Percentiles rank a stretch among this genome's conserved stretches.
These are phyloP conservation scores for Galeopterus variegatus DNA, from an alignment of 2,113 vertebrate species.

Conservation along the genomic window DNA sequence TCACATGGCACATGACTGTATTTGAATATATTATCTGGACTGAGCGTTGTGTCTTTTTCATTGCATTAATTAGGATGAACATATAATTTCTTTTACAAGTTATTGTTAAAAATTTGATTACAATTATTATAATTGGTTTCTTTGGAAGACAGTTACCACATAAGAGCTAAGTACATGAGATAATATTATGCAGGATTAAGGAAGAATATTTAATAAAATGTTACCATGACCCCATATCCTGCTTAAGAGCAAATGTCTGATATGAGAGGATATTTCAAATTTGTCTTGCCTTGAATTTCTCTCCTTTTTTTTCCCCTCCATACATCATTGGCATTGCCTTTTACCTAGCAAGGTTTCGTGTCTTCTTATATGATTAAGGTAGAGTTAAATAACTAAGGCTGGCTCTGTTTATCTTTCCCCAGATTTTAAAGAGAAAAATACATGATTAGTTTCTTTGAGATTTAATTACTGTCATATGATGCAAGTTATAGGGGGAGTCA, in stretches of 20 bases:
- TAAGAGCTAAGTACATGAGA: not conserved
- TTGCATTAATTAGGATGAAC: not conserved
- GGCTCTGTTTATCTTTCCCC: not conserved
- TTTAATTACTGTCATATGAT: not conserved
- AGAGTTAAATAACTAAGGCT: not conserved
- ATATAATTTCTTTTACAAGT: not conserved
- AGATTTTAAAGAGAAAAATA: not conserved
- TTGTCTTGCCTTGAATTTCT: not conserved
- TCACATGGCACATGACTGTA: not conserved
- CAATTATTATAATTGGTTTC: not conserved
- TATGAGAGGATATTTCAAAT: not conserved
- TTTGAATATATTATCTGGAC: not conserved
- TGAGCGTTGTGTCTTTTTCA: not conserved
- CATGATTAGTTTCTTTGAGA: not conserved
- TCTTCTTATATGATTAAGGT: not conserved
- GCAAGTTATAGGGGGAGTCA: not conserved
- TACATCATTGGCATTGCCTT: not conserved
- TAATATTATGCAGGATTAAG: not conserved
- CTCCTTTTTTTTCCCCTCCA: not conserved
- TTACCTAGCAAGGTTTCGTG: not conserved
- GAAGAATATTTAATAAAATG: not conserved
- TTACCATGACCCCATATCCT: not conserved
- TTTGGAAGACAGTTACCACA: not conserved
- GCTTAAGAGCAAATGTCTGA: not conserved
- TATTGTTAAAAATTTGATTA: not conserved